Percentiles rank a stretch among this genome's conserved stretches.
phyloP scores from a whole-genome alignment of 1,140 invertebrate genomes.

The Zaprionus ornatus region DNA sequence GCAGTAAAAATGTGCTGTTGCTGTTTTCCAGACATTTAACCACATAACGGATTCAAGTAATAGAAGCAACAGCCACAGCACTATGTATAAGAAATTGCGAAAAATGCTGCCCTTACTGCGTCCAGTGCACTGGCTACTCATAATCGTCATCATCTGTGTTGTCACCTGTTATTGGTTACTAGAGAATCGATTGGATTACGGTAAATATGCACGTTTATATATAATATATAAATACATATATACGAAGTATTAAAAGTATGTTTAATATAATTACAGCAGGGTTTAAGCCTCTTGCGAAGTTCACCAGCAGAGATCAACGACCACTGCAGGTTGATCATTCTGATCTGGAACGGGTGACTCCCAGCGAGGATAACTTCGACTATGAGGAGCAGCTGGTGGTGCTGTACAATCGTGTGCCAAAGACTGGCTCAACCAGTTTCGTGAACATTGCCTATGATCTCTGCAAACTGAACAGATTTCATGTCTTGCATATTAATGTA shows the following conservation, averaged over 20 bases:
- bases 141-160: constrained; percentile 50
- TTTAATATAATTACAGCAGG: constrained; percentile 22
- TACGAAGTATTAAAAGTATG: too few relatives aligned
- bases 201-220: constrained; percentile 21
- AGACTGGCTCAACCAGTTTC: constrained; percentile 99
- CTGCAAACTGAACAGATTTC: constrained; percentile 95
- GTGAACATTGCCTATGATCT: constrained; percentile 98
- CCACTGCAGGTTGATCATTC: constrained; percentile 12
- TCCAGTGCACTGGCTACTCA: constrained; percentile 62
- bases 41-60: neutral
- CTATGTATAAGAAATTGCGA: constrained; percentile 58
- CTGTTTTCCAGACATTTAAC: constrained; percentile 16
- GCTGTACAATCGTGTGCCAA: constrained; percentile 98
- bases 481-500: constrained; percentile 98
- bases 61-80: constrained; percentile 23
- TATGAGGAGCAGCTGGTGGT: constrained; percentile 89
- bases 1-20: constrained; percentile 41
- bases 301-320: constrained; percentile 11
- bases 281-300: constrained; percentile 56
- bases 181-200: constrained; percentile 56
- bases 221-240: neutral
- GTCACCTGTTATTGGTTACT: constrained; percentile 69
- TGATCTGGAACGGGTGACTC: neutral
- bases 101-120: constrained; percentile 69
- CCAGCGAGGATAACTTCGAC: constrained; percentile 58